These are phyloP conservation scores for Magallana ariakensis DNA, from an alignment of 1,140 invertebrate species.

Conservation along the genomic window DNA sequence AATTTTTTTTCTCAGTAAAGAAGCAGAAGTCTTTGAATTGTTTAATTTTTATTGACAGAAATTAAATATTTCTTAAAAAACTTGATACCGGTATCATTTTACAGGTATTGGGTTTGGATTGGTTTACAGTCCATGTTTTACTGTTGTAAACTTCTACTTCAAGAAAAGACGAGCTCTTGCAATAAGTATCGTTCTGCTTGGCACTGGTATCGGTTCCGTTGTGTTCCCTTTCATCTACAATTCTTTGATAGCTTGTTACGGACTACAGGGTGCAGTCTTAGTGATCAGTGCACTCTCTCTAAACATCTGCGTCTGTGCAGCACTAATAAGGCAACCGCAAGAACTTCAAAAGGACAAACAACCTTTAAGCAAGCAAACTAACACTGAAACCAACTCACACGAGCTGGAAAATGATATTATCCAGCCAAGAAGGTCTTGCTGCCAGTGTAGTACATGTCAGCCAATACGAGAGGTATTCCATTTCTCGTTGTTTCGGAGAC, in stretches of 20 bases:
- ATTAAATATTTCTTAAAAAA: background rate
- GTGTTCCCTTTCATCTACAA: conserved; percentile 60
- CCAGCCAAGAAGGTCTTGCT: background rate
- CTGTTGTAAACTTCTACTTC: conserved; percentile 44
- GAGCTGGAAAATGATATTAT: background rate
- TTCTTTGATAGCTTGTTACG: conserved; percentile 4
- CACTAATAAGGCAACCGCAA: conserved; percentile 45
- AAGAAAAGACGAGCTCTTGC: conserved; percentile 41
- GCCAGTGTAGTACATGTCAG: background rate
- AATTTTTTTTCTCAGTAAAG: too few species aligned
- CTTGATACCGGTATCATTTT: conserved; percentile 28
- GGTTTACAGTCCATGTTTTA: conserved; percentile 39
- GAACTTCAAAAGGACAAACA: conserved; percentile 85
- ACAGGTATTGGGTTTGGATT: conserved; percentile 41
- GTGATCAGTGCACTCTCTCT: conserved; percentile 31
- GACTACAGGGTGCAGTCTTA: conserved; percentile 24
- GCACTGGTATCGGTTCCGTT: conserved; percentile 34
- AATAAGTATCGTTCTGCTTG: conserved; percentile 36
- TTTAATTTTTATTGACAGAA: too few species aligned
- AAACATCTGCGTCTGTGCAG: conserved; percentile 27
- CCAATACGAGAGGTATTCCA: background rate
- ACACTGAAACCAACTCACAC: background rate
- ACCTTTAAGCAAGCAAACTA: background rate
- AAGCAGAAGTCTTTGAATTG: too few species aligned
- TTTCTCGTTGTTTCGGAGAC: conserved; percentile 27